A percentile compares a stretch with the other conserved stretches of the same genome.
phyloP scores from a whole-genome alignment of 2,888 invertebrate species.

The Chorisops tibialis region DNA sequence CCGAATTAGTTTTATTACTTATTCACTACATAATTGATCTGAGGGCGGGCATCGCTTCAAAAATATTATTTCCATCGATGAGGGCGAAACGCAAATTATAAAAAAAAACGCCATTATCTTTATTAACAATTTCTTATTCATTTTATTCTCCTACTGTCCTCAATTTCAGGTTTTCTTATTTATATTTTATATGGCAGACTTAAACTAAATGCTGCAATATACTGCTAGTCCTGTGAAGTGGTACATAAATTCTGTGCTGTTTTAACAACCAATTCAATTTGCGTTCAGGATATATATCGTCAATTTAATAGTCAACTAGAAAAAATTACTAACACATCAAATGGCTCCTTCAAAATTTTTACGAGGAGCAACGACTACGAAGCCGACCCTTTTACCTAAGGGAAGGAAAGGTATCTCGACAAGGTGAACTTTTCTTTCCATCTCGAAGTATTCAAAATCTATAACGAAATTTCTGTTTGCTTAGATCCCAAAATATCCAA shows the following conservation, averaged over 20 bases:
- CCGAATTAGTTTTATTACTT: too few relatives aligned
- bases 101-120: too few relatives aligned
- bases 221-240: not conserved
- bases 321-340: not conserved
- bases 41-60: too few relatives aligned
- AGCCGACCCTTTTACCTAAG: constrained; percentile 40
- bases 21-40: too few relatives aligned
- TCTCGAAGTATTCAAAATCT: not conserved
- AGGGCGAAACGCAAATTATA: too few relatives aligned
- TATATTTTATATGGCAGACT: constrained; percentile 14
- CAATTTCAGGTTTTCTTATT: constrained; percentile 1
- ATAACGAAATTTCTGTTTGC: not conserved
- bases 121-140: too few relatives aligned
- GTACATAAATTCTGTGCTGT: not conserved
- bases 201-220: constrained; percentile 15
- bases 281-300: too few relatives aligned
- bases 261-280: too few relatives aligned
- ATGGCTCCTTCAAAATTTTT: constrained; percentile 50
- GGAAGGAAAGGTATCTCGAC: constrained; percentile 43
- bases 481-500: constrained; percentile 38
- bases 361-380: constrained; percentile 40
- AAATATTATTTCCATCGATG: too few relatives aligned
- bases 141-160: too few relatives aligned
- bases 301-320: too few relatives aligned
- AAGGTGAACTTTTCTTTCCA: constrained; percentile 36